Percentiles rank a stretch among this genome's conserved stretches.
These are phyloP conservation scores for Pantala flavescens DNA, from an alignment of 1,140 invertebrate species.

Conservation along the genomic window DNA sequence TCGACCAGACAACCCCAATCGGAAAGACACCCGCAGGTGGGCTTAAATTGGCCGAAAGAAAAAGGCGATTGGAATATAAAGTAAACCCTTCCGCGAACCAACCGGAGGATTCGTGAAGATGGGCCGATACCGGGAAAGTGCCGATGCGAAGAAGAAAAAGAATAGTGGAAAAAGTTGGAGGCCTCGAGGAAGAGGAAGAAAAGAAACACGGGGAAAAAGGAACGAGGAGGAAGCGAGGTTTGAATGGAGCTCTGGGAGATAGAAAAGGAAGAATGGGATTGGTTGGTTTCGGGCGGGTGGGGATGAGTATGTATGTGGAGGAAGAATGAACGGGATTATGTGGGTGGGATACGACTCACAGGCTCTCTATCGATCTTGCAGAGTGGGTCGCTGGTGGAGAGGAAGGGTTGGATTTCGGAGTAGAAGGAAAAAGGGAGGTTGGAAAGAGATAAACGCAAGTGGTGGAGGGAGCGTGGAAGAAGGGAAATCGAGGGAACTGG, in stretches of 20 bases:
- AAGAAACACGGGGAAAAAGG: neutral
- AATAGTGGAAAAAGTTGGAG: neutral
- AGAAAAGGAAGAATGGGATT: slow-evolving; percentile 1
- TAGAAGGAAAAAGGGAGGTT: neutral
- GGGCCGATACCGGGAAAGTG: neutral
- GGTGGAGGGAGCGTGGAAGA: neutral
- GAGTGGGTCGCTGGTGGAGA: neutral
- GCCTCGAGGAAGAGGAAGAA: neutral
- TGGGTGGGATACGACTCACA: neutral
- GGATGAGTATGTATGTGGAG: neutral
- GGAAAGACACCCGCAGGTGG: too few relatives aligned
- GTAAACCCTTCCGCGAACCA: too few relatives aligned
- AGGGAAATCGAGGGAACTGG: neutral
- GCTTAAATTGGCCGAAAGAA: too few relatives aligned
- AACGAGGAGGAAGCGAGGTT: neutral
- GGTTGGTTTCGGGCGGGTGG: neutral
- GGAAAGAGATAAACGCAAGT: neutral
- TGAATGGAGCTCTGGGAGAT: slow-evolving; percentile 8
- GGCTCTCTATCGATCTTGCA: neutral
- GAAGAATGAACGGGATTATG: slow-evolving; percentile 5
- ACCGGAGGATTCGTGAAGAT: too few relatives aligned
- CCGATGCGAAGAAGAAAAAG: neutral
- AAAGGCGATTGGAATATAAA: too few relatives aligned
- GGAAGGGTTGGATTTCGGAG: neutral
- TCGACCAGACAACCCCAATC: too few relatives aligned